Percentiles rank a stretch among this genome's conserved stretches.
Evolutionary conservation across 2,888 invertebrate genomes (phyloP).

Genomic region (Emmelina monodactyla): DNA sequence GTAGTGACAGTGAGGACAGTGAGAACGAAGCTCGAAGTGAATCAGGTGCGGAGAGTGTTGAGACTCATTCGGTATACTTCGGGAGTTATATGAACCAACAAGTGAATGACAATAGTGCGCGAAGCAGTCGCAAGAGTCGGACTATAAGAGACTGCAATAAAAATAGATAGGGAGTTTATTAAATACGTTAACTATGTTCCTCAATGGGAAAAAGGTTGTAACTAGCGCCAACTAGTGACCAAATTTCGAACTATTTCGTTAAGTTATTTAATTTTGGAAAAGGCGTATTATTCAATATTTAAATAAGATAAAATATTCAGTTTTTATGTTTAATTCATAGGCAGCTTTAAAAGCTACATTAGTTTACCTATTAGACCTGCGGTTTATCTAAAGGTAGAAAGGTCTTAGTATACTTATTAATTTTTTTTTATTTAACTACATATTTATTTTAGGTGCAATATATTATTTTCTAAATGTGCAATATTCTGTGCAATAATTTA

Average conservation of each 20-base stretch:
- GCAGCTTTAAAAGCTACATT: no score
- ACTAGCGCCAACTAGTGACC: background rate
- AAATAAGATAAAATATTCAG: background rate
- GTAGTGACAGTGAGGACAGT: constrained; percentile 82
- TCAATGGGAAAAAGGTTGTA: constrained; percentile 32
- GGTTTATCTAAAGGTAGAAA: no score
- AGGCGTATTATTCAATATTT: no score
- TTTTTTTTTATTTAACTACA: no score
- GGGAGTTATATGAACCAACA: constrained; percentile 71
- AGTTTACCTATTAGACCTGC: background rate
- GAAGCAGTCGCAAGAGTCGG: constrained; percentile 24
- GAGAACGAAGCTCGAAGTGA: constrained; percentile 83
- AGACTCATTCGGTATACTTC: constrained; percentile 87
- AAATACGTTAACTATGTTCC: background rate
- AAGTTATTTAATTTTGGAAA: background rate
- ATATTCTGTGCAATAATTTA: background rate
- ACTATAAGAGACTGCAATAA: constrained; percentile 26
- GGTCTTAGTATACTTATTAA: no score
- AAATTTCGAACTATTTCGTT: background rate
- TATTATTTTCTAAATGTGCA: constrained; percentile 4
- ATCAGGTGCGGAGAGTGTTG: constrained; percentile 86
- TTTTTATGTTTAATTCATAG: no score
- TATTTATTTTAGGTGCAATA: no score
- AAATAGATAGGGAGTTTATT: constrained; percentile 16
- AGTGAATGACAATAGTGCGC: constrained; percentile 27